These are phyloP conservation scores for Eucidaris tribuloides DNA, from an alignment of 35 echinoderm and acorn worm genomes.

Conservation along the genomic window DNA sequence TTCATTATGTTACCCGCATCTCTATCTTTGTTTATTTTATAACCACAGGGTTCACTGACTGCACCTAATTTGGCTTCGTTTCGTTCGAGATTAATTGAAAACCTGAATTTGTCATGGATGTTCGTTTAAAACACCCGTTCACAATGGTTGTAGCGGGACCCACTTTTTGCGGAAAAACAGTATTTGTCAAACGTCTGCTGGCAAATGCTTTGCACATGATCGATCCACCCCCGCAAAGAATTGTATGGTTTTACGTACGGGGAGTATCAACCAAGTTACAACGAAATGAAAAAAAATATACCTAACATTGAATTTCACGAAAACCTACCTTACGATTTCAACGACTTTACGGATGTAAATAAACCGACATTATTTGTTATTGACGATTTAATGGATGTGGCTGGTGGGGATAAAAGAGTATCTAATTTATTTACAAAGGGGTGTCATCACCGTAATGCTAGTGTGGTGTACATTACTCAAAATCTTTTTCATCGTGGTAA, in stretches of 20 bases:
- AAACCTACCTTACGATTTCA: slow-evolving; percentile 30
- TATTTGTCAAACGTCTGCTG: slow-evolving; percentile 21
- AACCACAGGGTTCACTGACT: no score
- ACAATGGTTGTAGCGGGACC: slow-evolving; percentile 48
- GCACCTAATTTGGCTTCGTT: no score
- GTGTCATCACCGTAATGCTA: slow-evolving; percentile 59
- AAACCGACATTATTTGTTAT: slow-evolving; percentile 51
- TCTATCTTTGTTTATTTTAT: no score
- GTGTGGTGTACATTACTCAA: slow-evolving; percentile 48
- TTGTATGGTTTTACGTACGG: slow-evolving; percentile 76
- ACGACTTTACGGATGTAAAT: slow-evolving; percentile 13
- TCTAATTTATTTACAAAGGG: slow-evolving; percentile 60
- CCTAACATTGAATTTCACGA: slow-evolving; percentile 58
- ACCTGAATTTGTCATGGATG: slow-evolving; percentile 11
- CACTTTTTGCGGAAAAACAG: slow-evolving; percentile 48
- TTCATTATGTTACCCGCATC: no score
- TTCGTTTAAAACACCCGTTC: slow-evolving; percentile 29
- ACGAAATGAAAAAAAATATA: slow-evolving; percentile 2
- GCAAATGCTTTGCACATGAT: neutral
- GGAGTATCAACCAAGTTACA: slow-evolving; percentile 35
- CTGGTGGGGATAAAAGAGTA: slow-evolving; percentile 10
- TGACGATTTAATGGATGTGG: slow-evolving; percentile 59
- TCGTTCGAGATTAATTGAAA: no score
- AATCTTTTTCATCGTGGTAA: slow-evolving; percentile 65
- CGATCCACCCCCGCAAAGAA: slow-evolving; percentile 33